Evolutionary conservation across 2,888 invertebrate species (phyloP).

Genomic region (Tiliacea citrago): DNA sequence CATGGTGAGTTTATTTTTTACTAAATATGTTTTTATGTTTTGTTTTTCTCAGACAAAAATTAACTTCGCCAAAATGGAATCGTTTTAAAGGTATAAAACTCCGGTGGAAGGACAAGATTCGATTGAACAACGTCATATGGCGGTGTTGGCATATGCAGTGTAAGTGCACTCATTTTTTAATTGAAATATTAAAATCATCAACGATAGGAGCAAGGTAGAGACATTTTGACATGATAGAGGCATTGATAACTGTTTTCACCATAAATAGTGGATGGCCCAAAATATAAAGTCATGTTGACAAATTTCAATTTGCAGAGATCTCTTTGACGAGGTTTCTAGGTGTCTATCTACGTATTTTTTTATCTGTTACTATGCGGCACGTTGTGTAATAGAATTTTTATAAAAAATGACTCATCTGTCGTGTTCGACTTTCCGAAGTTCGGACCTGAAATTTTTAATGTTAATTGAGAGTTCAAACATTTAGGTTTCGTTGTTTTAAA

Average conservation of each 20-base stretch:
- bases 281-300: not conserved
- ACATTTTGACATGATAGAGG: not conserved
- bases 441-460: conserved; percentile 14
- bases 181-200: not conserved
- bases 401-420: conserved; percentile 23
- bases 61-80: conserved; percentile 99
- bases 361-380: conserved; percentile 21
- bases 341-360: conserved; percentile 11
- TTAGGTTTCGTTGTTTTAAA: conserved; percentile 1
- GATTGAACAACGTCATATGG: conserved; percentile 99
- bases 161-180: conserved; percentile 84
- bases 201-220: not conserved
- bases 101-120: conserved; percentile 99
- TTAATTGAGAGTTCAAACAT: conserved; percentile 1
- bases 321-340: conserved; percentile 10
- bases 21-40: conserved; percentile 66
- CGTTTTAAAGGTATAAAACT: conserved; percentile 99
- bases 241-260: not conserved
- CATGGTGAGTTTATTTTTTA: conserved; percentile 79
- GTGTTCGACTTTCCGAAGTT: conserved; percentile 30
- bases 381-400: conserved; percentile 10
- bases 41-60: conserved; percentile 96
- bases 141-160: conserved; percentile 99
- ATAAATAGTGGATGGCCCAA: not conserved
- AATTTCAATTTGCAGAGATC: conserved; percentile 23